Base-by-base conservation (phyloP, 2,797 vertebrate genomes). In the Sebastes taczanowskii region DNA sequence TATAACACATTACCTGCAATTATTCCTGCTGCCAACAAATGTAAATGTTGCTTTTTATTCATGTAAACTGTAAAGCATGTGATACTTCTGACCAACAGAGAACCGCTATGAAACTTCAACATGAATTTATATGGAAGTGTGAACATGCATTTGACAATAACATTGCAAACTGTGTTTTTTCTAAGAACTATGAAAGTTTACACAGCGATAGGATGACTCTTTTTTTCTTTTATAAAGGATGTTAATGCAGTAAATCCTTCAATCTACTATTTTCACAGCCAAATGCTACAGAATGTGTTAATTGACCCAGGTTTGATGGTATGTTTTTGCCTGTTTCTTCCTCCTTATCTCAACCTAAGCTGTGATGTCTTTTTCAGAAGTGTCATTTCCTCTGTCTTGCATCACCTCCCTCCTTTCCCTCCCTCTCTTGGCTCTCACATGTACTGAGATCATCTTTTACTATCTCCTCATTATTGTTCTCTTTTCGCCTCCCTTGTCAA, bases 321-420 rank as follows among this genome's bases (percentile, higher is more conserved):
- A 1, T 32, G 9, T 66, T 72, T 64, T n/a, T 38, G 9, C 9
- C 20, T 18, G 7, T 14, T 59, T 38, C 38, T 60, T 68, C 29
- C n/a, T 81, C 23, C 11, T 74, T 67, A 64, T 74, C 62, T 80
- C 6, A 62, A 27, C 11, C 30, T 11, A 13, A 67, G 22, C 58
- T 55, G 56, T 29, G 20, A 71, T 42, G 29, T 67, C 16, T 65
- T 67, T 56, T 64, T 66, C 49, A 49, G 2, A 58, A 13, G 34
- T 68, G 49, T 74, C 2, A 56, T 73, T 78, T 58, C 76, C 14
- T 84, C 32, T 18, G 13, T 52, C 75, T 86, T 81, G 23, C 56
- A 27, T 74, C 71, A 70, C 38, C 14, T 29, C 27, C 64, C 8
- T 67, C 9, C 11, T 59, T 59, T 9, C 6, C 27, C 58, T 20